Base-by-base conservation (phyloP, 1,140 invertebrate genomes). In the Drosophila gunungcola region DNA sequence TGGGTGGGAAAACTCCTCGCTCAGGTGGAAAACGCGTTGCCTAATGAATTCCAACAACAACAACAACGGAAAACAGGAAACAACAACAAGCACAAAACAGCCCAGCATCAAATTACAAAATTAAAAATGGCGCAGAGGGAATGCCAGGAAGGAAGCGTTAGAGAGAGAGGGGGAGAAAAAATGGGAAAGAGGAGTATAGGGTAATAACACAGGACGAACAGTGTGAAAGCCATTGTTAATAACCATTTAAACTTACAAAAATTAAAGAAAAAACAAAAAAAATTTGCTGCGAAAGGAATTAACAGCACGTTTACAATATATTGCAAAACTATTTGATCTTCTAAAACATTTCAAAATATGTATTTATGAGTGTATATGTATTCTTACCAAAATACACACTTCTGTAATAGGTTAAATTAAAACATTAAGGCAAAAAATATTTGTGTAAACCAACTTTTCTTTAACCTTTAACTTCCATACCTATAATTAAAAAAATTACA, bases 21-120 rank as follows among this genome's bases (percentile, higher is more conserved):
- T 63, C 83, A 88, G 83, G 84, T 88, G 83, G 77, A 83, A 79
- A 61, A 36, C 62, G 65, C 53, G 83, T 80, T 88, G 84, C 58
- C 75, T 76, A 83, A 88, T 89, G 72, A 89, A 80, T 79, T 73
- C 55, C 76, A 77, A 42, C 57, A 63, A 68, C 67, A 79, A 61
- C 39, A 68, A 29, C 43, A 54, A 29, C 36, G 38, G 34, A 27
- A 58, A 29, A 57, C 36, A 77, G 39, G 54, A 42, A 81, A 54
- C 42, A 69, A 53, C 53, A 75, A 56, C 53, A 55, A 61, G 56
- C 43, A 52, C 49, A 64, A 29, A 64, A 73, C 70, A 65, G 32
- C 70, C 54, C 78, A 67, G 68, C 88, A 90, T 91, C 82, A 91
- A 91, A 91, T 91, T 91, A 91, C 83, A 88, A 88, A 88, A 88